These are phyloP conservation scores for Enteromius argenteus DNA, from an alignment of 2,797 vertebrate species.

Conservation along the genomic window DNA sequence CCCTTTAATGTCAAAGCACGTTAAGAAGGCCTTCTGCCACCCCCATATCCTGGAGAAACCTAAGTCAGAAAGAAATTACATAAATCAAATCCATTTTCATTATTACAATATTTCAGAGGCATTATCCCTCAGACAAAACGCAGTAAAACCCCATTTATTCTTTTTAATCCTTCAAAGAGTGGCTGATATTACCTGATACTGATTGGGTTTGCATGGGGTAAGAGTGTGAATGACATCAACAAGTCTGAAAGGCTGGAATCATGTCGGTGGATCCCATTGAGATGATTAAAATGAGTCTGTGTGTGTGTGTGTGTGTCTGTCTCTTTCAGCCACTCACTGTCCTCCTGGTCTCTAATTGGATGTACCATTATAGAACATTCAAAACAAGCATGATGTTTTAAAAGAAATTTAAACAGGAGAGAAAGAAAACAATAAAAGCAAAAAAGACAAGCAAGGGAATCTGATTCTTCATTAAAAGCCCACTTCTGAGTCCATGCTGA, in stretches of 20 bases:
- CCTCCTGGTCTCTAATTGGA: background rate
- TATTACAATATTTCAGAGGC: conserved; percentile 76
- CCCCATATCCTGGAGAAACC: conserved; percentile 67
- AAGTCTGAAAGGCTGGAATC: conserved; percentile 72
- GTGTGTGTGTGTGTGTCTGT: conserved; percentile 19
- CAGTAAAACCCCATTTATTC: conserved; percentile 76
- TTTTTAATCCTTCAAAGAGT: conserved; percentile 80
- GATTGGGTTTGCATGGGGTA: conserved; percentile 34
- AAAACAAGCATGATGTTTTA: background rate
- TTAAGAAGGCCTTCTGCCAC: conserved; percentile 43
- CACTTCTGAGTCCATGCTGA: background rate
- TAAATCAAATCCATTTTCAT: conserved; percentile 79
- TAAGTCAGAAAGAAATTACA: conserved; percentile 49
- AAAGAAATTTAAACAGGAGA: conserved; percentile 19
- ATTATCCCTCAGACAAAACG: conserved; percentile 77
- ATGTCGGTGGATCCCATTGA: conserved; percentile 74
- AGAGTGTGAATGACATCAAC: conserved; percentile 75
- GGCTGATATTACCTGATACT: conserved; percentile 79
- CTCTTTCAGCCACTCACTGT: conserved; percentile 35
- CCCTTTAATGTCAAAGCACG: conserved; percentile 52
- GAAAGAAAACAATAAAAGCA: background rate
- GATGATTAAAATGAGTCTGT: conserved; percentile 71
- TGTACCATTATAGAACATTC: background rate
- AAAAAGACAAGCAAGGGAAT: background rate
- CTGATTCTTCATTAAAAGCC: background rate